Conservation (phyloP, 2,797 vertebrate species). For the Cryptoprocta ferox region DNA sequence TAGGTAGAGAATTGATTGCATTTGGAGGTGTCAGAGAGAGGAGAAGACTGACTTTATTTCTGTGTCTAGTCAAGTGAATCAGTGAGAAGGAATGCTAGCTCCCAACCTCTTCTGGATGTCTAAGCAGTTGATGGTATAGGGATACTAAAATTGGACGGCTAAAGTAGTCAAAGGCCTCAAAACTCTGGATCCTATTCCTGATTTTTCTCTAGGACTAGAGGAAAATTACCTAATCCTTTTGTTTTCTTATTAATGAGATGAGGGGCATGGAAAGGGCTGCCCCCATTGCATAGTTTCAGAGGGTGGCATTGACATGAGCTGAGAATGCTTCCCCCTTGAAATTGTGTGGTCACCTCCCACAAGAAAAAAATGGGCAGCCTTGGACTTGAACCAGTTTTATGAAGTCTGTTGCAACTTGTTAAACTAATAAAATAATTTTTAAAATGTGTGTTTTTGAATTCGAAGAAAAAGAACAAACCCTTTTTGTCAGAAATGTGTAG, state of each 20-base stretch:
- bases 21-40: not conserved
- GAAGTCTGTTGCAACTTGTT: not conserved
- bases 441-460: not conserved
- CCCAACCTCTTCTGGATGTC: not conserved
- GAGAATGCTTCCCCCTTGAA: not conserved
- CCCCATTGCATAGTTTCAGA: not conserved
- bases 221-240: not conserved
- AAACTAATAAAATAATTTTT: not conserved
- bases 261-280: not conserved
- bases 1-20: not conserved
- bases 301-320: not conserved
- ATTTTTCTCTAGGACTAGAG: not conserved
- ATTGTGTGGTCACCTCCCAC: not conserved
- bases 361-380: not conserved
- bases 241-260: not conserved
- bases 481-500: not conserved
- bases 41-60: conserved; percentile 36
- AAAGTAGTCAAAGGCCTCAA: not conserved
- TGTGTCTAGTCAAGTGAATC: not conserved
- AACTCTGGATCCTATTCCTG: not conserved
- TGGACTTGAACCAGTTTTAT: conserved; percentile 23
- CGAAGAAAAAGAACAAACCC: not conserved
- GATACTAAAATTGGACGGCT: not conserved
- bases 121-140: not conserved
- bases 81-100: not conserved